Evolutionary conservation across 2,113 vertebrate species (phyloP).

Genomic region (Calidris pygmaea): DNA sequence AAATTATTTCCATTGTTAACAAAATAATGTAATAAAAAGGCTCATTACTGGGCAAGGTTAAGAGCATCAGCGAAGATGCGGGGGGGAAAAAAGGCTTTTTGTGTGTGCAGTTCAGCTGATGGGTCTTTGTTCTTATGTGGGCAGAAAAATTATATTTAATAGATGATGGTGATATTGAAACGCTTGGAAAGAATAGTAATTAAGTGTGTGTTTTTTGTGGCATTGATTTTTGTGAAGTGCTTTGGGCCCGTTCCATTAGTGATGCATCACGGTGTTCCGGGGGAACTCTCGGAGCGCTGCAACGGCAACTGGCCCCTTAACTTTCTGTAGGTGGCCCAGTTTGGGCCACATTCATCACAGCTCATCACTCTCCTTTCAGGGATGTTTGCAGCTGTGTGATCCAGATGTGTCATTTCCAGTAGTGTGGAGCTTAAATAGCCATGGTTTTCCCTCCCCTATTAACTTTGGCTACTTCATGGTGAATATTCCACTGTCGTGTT

Average conservation of each 20-base stretch:
- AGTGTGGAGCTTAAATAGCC: not conserved
- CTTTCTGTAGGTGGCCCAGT: not conserved
- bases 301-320: fast-evolving
- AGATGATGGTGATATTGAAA: not conserved
- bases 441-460: not conserved
- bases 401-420: not conserved
- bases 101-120: not conserved
- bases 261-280: not conserved
- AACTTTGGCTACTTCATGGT: not conserved
- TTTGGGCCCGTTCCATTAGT: not conserved
- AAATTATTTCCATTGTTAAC: not conserved
- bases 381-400: not conserved
- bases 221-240: slow-evolving; percentile 27
- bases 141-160: not conserved
- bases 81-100: not conserved
- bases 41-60: not conserved
- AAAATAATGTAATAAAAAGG: not conserved
- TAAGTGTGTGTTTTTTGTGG: not conserved
- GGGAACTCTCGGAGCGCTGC: fast-evolving
- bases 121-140: not conserved
- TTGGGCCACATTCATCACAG: not conserved
- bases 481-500: not conserved
- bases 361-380: not conserved
- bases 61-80: not conserved
- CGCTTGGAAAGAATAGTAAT: not conserved